phyloP scores from a whole-genome alignment of 2,888 invertebrate genomes.

The Amblyjoppa proteus region DNA sequence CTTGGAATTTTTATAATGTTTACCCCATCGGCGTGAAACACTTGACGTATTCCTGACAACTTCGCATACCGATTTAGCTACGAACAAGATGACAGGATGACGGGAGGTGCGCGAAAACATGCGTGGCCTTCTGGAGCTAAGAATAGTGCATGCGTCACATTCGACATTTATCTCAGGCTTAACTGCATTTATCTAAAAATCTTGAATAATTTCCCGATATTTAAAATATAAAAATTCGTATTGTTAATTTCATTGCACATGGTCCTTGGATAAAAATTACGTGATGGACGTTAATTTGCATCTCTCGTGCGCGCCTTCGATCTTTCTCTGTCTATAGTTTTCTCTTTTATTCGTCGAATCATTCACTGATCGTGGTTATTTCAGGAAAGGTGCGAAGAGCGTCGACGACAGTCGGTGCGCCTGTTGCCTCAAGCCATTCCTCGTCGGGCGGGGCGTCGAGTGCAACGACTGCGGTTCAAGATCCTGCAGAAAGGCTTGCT shows the following conservation, averaged over 20 bases:
- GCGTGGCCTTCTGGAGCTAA: neutral
- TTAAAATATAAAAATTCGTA: too few species aligned
- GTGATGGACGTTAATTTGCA: neutral
- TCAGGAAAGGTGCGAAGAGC: slow-evolving; percentile 73
- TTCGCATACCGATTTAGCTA: too few species aligned
- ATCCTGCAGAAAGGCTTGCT: slow-evolving; percentile 80
- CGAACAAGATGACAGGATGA: too few species aligned
- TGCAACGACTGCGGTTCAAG: slow-evolving; percentile 80
- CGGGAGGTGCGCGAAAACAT: neutral
- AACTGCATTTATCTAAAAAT: too few species aligned
- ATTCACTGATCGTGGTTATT: slow-evolving; percentile 59
- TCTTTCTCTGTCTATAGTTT: neutral
- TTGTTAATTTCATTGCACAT: too few species aligned
- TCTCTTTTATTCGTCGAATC: slow-evolving; percentile 11
- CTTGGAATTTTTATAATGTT: too few species aligned
- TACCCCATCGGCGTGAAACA: too few species aligned
- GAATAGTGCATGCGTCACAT: neutral
- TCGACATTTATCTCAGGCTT: neutral
- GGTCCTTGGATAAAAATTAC: neutral
- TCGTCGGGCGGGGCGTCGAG: slow-evolving; percentile 76
- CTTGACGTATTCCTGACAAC: too few species aligned
- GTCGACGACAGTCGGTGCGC: slow-evolving; percentile 78
- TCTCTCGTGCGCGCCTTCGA: neutral
- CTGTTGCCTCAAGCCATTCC: slow-evolving; percentile 81
- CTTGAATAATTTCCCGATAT: too few species aligned